Conservation (phyloP, 2,888 invertebrate genomes). For the Rosalia funebris region DNA sequence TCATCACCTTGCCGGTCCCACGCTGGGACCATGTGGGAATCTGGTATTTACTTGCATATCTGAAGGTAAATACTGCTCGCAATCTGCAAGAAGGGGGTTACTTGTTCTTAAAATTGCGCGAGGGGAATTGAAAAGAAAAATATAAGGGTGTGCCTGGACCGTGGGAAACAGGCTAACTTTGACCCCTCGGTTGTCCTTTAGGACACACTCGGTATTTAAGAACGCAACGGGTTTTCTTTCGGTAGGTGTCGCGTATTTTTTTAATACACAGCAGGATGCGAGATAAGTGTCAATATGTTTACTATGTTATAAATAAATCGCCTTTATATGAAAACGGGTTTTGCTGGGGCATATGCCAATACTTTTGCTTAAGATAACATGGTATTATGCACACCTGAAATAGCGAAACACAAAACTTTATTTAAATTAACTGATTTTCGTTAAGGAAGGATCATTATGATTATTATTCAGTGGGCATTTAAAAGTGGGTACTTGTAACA, state of each 20-base stretch:
- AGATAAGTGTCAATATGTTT: slow-evolving; percentile 36
- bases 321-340: too few relatives aligned
- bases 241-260: slow-evolving; percentile 22
- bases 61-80: slow-evolving; percentile 47
- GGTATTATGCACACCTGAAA: too few relatives aligned
- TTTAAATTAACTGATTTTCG: too few relatives aligned
- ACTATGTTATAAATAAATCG: slow-evolving; percentile 22
- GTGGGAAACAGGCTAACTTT: slow-evolving; percentile 25
- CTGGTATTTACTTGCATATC: slow-evolving; percentile 42
- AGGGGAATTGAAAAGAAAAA: slow-evolving; percentile 36
- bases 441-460: too few relatives aligned
- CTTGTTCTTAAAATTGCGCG: slow-evolving; percentile 45
- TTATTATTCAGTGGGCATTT: too few relatives aligned
- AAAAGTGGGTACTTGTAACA: too few relatives aligned
- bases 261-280: slow-evolving; percentile 29
- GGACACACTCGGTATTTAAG: slow-evolving; percentile 16
- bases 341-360: too few relatives aligned
- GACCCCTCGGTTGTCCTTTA: slow-evolving; percentile 33
- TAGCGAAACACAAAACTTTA: too few relatives aligned
- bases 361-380: too few relatives aligned
- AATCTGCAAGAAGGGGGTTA: slow-evolving; percentile 46
- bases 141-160: slow-evolving; percentile 28
- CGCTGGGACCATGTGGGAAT: slow-evolving; percentile 51
- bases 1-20: slow-evolving; percentile 51
- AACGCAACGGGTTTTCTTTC: slow-evolving; percentile 22